These are phyloP conservation scores for Brachypalpus laphriformis DNA, from an alignment of 2,888 invertebrate species.

Conservation along the genomic window DNA sequence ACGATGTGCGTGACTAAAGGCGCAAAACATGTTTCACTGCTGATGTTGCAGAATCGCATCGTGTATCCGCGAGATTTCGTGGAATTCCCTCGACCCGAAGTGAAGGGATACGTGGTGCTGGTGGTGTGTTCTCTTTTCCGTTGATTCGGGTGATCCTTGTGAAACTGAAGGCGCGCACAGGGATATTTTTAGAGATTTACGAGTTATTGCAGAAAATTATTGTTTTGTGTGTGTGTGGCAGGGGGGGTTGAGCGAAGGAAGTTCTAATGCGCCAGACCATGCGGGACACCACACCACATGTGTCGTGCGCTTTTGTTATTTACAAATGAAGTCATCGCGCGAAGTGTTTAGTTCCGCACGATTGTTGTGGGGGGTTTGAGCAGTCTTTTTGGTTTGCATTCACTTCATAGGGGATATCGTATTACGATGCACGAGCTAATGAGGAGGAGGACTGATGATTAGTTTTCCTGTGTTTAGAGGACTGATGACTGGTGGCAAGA, in stretches of 20 bases:
- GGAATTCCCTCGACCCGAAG: constrained; percentile 51
- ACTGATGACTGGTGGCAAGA: neutral
- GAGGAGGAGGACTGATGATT: constrained; percentile 30
- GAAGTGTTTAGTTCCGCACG: constrained; percentile 68
- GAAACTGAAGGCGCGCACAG: constrained; percentile 64
- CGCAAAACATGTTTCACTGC: constrained; percentile 56
- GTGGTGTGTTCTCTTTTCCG: constrained; percentile 1
- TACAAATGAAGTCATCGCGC: constrained; percentile 63
- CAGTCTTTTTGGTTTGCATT: neutral
- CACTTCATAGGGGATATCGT: constrained; percentile 22
- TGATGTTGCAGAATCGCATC: constrained; percentile 37
- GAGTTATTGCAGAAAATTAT: constrained; percentile 35
- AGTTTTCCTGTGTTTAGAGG: constrained; percentile 10
- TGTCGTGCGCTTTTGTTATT: constrained; percentile 61
- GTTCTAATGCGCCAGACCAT: constrained; percentile 43
- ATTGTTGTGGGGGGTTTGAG: neutral
- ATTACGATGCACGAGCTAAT: constrained; percentile 35
- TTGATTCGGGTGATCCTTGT: constrained; percentile 54
- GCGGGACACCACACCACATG: constrained; percentile 60
- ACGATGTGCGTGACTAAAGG: constrained; percentile 72
- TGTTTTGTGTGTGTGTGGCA: neutral
- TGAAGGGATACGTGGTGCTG: neutral
- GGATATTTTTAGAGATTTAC: constrained; percentile 72
- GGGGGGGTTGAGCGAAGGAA: neutral
- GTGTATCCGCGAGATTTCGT: constrained; percentile 60